phyloP scores from a whole-genome alignment of 1,140 invertebrate genomes.

The Tetragonula clypearis region DNA sequence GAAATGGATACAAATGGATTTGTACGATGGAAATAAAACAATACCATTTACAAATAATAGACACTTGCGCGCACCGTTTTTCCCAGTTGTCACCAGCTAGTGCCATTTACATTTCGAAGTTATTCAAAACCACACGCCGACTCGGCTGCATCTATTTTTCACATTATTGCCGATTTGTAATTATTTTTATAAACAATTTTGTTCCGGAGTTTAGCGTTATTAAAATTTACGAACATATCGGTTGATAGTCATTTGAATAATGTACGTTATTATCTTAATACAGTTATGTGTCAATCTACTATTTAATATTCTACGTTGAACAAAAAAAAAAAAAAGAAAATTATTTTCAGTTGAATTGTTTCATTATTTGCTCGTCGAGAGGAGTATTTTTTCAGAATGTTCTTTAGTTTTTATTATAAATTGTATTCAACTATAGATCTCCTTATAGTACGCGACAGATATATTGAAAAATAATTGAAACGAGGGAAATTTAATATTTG shows the following conservation, averaged over 20 bases:
- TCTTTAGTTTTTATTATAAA: too few species aligned
- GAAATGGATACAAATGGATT: slow-evolving; percentile 47
- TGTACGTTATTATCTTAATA: not conserved
- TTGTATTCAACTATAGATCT: too few species aligned
- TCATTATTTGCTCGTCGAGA: not conserved
- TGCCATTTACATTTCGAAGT: not conserved
- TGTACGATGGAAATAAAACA: slow-evolving; percentile 44
- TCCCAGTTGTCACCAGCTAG: slow-evolving; percentile 17
- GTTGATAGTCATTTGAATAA: too few species aligned
- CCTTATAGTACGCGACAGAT: too few species aligned
- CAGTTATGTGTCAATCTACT: not conserved
- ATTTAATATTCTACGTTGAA: not conserved
- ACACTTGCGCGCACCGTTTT: slow-evolving; percentile 12
- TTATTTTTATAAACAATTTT: not conserved
- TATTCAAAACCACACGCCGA: not conserved
- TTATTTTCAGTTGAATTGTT: not conserved
- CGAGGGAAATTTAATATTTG: too few species aligned
- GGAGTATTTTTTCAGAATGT: too few species aligned
- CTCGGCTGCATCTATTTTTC: not conserved
- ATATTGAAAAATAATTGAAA: too few species aligned
- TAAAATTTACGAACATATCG: not conserved
- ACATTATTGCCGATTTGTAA: not conserved
- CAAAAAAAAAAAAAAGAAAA: not conserved
- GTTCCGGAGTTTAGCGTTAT: not conserved
- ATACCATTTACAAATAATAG: slow-evolving; percentile 50